A percentile compares a stretch with the other conserved stretches of the same genome.
Evolutionary conservation across 2,113 vertebrate species (phyloP).

Genomic region (Chionomys nivalis): DNA sequence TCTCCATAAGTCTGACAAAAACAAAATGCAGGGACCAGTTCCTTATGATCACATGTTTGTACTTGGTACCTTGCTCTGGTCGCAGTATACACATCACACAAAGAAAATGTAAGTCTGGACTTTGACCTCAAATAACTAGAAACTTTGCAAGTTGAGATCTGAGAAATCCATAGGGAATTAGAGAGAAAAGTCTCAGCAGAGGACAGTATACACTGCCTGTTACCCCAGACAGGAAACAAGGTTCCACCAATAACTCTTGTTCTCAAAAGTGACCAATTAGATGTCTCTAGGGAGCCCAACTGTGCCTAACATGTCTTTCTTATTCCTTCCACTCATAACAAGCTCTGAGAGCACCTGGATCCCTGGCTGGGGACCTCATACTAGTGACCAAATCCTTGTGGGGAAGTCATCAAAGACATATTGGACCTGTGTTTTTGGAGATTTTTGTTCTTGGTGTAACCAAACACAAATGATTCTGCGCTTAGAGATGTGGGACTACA

Average conservation of each 20-base stretch:
- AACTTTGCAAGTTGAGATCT: neutral
- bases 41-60: neutral
- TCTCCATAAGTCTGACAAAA: neutral
- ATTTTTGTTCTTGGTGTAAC: rapidly evolving
- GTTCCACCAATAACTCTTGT: neutral
- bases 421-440: neutral
- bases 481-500: too few species aligned
- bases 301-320: neutral
- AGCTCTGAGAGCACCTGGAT: neutral
- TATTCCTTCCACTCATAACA: neutral
- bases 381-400: neutral
- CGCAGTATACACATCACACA: neutral
- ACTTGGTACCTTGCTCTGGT: neutral
- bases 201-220: neutral
- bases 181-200: neutral
- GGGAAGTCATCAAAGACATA: neutral
- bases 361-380: neutral
- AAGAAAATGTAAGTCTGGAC: neutral
- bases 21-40: neutral
- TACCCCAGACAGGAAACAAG: neutral
- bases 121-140: neutral
- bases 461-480: neutral
- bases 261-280: conserved; percentile 25
- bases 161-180: neutral
- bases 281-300: neutral